These are phyloP conservation scores for Porites lutea DNA, from an alignment of 64 coral and sea anemone species.

Conservation along the genomic window DNA sequence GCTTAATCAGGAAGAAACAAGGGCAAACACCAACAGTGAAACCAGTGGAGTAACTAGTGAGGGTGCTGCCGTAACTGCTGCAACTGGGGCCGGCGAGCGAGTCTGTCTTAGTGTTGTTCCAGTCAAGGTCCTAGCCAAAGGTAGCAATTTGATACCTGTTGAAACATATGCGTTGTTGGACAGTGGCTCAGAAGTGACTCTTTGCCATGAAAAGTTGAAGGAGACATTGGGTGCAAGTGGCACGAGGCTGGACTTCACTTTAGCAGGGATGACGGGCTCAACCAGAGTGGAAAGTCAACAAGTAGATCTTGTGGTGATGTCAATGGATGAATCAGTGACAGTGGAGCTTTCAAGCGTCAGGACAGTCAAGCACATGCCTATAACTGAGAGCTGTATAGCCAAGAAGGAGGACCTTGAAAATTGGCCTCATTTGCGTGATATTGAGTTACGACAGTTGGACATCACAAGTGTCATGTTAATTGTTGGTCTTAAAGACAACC, in stretches of 20 bases:
- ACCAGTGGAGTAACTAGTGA: slow-evolving; percentile 1
- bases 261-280: slow-evolving; percentile 52
- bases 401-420: slow-evolving; percentile 35
- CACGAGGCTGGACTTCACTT: slow-evolving; percentile 31
- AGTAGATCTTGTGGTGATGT: slow-evolving; percentile 32
- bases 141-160: not conserved
- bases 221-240: slow-evolving; percentile 39
- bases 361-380: slow-evolving; percentile 38
- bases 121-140: slow-evolving; percentile 63
- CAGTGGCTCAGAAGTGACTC: slow-evolving; percentile 71
- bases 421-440: slow-evolving; percentile 30
- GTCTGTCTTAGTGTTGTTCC: slow-evolving; percentile 81
- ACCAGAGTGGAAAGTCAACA: slow-evolving; percentile 12
- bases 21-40: not conserved
- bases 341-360: slow-evolving; percentile 40
- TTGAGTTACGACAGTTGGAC: slow-evolving; percentile 21
- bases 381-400: slow-evolving; percentile 34
- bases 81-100: slow-evolving; percentile 59
- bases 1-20: not conserved
- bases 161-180: too few relatives aligned
- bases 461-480: slow-evolving; percentile 20
- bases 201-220: slow-evolving; percentile 71
- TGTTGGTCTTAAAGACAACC: too few relatives aligned
- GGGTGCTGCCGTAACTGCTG: slow-evolving; percentile 16
- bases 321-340: slow-evolving; percentile 34